Base-by-base conservation (phyloP, 2,888 invertebrate genomes). In the Villa cingulata region DNA sequence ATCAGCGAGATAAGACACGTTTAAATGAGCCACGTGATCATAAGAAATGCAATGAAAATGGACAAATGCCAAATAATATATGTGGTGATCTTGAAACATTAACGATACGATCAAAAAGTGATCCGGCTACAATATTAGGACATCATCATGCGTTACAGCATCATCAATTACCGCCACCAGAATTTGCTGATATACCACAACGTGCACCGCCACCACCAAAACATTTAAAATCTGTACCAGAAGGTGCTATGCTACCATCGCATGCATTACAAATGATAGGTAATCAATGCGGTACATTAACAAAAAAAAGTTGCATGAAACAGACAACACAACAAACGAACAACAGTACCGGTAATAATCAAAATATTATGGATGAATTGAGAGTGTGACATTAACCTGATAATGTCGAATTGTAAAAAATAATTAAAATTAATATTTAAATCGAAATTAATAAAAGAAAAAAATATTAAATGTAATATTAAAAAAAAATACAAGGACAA, bases 11-110 rank as follows among this genome's bases (percentile, higher is more conserved):
- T 62, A 88, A 88, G 65, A 83, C 84, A 52, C 75, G 84, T 55
- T 78, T 84, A 72, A 72, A 81, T 71, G 74, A 74, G 61, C 66
- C 70, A 10, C 58, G 70, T 48, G 52, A 43, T 12, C 70, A 76
- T 45, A 78, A 86, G 62, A 81, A 86, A 59, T 74, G 86, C 36
- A 84, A 80, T 53, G 86, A 87, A 62, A 87, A 87, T 58, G 86
- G 87, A 0, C 86, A 86, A 63, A 86, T 87, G 83, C 86, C 87
- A 9, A 87, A 87, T 62, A 87, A 84, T 59, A 87, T 87, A 53
- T 87, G 87, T 63, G 86, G 86, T n/a, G 87, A 87, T 57, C 65
- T 87, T 48, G 85, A 86, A 65, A 75, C 74, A 32, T 52, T 72
- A 55, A 68, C 72, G 34, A 67, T 68, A 51, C 66, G 67, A 51